Evolutionary conservation across 2,797 vertebrate genomes (phyloP).

Genomic region (Siniperca obscura): DNA sequence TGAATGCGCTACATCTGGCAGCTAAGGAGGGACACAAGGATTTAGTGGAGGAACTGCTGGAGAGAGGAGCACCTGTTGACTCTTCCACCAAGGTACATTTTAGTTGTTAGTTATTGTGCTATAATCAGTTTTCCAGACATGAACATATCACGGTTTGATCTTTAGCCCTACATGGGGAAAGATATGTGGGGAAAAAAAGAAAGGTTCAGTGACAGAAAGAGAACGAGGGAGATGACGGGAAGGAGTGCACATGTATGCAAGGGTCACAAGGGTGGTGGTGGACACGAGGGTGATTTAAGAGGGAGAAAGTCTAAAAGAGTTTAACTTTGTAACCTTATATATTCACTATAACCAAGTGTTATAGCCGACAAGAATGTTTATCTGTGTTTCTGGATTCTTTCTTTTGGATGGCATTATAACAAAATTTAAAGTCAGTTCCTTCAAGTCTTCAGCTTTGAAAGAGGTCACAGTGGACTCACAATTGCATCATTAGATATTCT

Average conservation of each 20-base stretch:
- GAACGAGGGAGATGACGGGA: constrained; percentile 6
- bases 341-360: neutral
- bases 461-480: neutral
- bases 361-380: neutral
- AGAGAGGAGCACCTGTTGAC: constrained; percentile 93
- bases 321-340: neutral
- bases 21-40: constrained; percentile 97
- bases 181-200: neutral
- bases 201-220: constrained; percentile 10
- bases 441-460: neutral
- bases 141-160: neutral
- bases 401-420: neutral
- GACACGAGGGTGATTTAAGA: constrained; percentile 2
- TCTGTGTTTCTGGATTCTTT: neutral
- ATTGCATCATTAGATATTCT: constrained; percentile 28
- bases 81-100: constrained; percentile 93
- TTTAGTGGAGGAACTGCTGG: constrained; percentile 94
- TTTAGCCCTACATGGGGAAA: neutral
- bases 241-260: constrained; percentile 10
- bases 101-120: neutral
- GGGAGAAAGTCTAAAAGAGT: neutral
- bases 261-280: neutral
- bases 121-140: neutral
- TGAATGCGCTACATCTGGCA: constrained; percentile 96
- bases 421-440: neutral